phyloP scores from a whole-genome alignment of 2,113 vertebrate species.

The Chaetops frenatus region DNA sequence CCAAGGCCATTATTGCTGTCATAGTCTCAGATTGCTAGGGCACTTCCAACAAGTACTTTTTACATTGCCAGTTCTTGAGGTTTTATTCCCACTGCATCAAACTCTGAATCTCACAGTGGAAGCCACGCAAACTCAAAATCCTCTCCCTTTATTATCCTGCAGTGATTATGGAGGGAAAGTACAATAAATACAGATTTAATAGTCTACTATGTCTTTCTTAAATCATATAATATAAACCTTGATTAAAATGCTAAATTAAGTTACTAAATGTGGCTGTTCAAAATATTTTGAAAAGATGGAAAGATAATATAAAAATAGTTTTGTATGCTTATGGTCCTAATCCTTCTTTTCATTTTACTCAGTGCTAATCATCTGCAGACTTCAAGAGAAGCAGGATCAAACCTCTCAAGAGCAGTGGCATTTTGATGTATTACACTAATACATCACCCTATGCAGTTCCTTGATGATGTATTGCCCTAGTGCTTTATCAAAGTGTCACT shows the following conservation, averaged over 20 bases:
- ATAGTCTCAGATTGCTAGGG: not conserved
- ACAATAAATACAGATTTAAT: not conserved
- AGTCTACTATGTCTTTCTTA: not conserved
- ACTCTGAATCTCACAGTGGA: not conserved
- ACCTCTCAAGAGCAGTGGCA: slow-evolving; percentile 1
- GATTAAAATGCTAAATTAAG: not conserved
- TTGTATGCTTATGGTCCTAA: not conserved
- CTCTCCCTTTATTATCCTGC: not conserved
- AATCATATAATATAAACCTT: not conserved
- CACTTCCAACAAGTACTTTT: not conserved
- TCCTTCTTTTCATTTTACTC: not conserved
- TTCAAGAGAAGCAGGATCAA: not conserved
- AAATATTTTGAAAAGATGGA: not conserved
- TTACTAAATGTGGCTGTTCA: not conserved
- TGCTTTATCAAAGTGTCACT: slow-evolving; percentile 56
- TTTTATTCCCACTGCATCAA: not conserved
- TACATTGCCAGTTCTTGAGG: not conserved
- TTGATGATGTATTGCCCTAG: slow-evolving; percentile 36
- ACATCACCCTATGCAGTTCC: slow-evolving; percentile 32
- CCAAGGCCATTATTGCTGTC: not conserved
- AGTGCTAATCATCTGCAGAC: not conserved
- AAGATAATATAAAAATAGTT: not conserved
- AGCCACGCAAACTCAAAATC: not conserved
- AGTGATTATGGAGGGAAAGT: not conserved
- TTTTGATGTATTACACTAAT: slow-evolving; percentile 58